These are phyloP conservation scores for Campylomormyrus tamandua DNA, from an alignment of 2,113 vertebrate species.

Conservation along the genomic window DNA sequence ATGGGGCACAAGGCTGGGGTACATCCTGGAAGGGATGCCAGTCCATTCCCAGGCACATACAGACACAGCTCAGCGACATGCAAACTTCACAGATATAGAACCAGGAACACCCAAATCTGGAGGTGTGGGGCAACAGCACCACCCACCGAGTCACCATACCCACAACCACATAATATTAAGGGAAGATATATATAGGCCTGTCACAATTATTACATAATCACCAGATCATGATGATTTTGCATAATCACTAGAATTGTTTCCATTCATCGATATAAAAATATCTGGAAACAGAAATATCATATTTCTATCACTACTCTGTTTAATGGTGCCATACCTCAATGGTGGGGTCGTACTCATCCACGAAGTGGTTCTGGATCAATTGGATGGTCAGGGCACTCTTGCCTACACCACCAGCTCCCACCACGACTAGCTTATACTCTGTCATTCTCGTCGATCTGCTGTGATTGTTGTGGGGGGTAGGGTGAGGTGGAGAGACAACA, in stretches of 20 bases:
- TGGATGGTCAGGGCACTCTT: neutral
- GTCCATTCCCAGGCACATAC: neutral
- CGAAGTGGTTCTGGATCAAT: neutral
- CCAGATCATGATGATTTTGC: neutral
- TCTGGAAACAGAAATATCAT: neutral
- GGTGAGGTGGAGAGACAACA: neutral
- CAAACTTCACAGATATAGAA: neutral
- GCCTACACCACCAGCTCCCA: neutral
- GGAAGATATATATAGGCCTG: neutral
- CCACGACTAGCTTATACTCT: neutral
- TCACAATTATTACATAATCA: no score
- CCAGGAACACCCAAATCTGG: neutral
- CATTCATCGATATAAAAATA: neutral
- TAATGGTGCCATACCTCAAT: neutral
- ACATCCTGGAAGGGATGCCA: neutral
- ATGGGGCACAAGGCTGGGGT: neutral
- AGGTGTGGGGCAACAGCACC: neutral
- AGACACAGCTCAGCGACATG: neutral
- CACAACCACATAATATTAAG: neutral
- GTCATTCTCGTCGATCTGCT: neutral
- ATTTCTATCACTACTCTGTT: neutral
- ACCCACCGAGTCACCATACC: neutral
- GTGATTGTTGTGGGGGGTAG: neutral
- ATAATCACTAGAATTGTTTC: neutral
- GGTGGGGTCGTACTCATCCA: neutral